Conservation (phyloP, 2,113 vertebrate genomes). For the Chionodraco myersi region DNA sequence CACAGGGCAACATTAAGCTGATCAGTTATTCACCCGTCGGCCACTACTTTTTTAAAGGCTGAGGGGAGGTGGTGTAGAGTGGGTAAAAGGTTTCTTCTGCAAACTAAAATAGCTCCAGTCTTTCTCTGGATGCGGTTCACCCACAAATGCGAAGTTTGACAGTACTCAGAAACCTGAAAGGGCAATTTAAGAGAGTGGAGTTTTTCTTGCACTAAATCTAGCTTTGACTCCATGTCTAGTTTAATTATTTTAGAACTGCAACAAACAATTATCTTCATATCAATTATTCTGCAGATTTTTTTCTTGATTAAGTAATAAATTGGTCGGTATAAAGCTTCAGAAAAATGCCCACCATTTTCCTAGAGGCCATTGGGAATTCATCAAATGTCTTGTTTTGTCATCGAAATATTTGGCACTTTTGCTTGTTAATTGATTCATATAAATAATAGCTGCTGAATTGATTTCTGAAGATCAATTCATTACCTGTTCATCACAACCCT, state of each 20-base stretch:
- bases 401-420: not conserved
- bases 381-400: not conserved
- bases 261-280: not conserved
- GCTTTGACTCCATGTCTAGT: not conserved
- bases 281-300: not conserved
- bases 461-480: not conserved
- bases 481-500: not conserved
- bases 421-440: not conserved
- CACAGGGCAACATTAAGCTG: constrained; percentile 36
- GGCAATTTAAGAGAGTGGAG: not conserved
- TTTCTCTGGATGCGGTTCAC: constrained; percentile 23
- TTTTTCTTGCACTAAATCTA: constrained; percentile 6
- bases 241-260: not conserved
- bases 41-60: constrained; percentile 55
- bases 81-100: constrained; percentile 30
- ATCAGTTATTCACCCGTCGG: constrained; percentile 65
- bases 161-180: constrained; percentile 11
- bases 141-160: constrained; percentile 23
- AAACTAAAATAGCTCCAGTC: constrained; percentile 31
- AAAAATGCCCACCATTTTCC: not conserved
- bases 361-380: not conserved
- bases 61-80: not conserved
- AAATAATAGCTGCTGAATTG: too few relatives aligned
- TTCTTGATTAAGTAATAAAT: not conserved
- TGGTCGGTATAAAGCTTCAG: not conserved